These are phyloP conservation scores for Bradypus variegatus DNA, from an alignment of 2,797 vertebrate species.

Conservation along the genomic window DNA sequence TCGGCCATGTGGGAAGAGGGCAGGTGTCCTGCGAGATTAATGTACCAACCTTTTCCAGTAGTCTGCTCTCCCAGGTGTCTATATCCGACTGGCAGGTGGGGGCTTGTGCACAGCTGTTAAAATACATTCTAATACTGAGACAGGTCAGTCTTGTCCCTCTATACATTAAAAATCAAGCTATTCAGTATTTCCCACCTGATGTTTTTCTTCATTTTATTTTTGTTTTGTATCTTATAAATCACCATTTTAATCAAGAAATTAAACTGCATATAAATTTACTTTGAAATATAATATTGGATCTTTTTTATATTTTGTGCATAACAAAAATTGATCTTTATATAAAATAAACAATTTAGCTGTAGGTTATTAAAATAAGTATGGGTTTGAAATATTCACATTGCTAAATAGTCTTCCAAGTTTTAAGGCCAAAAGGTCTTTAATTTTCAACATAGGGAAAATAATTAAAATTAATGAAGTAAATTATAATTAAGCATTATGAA, in stretches of 20 bases:
- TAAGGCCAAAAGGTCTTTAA: not conserved
- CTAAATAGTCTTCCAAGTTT: slow-evolving; percentile 14
- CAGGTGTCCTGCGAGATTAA: not conserved
- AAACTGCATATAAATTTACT: not conserved
- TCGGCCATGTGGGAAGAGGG: not conserved
- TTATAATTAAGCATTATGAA: not conserved
- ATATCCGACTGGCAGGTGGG: too few species aligned
- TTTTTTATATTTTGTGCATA: not conserved
- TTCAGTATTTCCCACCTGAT: not conserved
- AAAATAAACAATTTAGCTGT: not conserved
- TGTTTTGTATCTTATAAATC: not conserved
- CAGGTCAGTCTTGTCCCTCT: not conserved
- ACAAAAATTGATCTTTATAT: not conserved
- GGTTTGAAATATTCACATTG: slow-evolving; percentile 19
- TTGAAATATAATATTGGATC: not conserved
- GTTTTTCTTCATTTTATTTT: not conserved
- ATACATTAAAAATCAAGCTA: not conserved
- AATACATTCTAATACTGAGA: not conserved
- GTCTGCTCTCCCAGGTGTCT: too few species aligned
- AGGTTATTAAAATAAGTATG: not conserved
- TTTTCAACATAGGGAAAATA: not conserved
- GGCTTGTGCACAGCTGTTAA: not conserved
- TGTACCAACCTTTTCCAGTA: not conserved
- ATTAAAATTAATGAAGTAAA: not conserved
- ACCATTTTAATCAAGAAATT: not conserved